Conservation (phyloP, 2,797 vertebrate species). For the Limosa lapponica region DNA sequence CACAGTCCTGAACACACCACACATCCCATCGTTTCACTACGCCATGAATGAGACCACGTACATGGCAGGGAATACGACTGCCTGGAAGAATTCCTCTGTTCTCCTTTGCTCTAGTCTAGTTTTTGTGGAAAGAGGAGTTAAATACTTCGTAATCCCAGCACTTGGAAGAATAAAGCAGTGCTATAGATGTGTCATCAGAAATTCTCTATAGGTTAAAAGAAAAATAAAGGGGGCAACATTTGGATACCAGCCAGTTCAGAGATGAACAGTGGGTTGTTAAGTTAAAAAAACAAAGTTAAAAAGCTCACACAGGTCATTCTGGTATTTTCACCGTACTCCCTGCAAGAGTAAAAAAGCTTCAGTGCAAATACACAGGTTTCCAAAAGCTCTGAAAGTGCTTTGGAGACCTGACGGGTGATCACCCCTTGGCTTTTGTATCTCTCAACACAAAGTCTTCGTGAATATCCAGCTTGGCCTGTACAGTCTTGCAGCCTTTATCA, state of each 20-base stretch:
- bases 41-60: rapidly evolving
- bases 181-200: neutral
- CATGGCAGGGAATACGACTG: neutral
- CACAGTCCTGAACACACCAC: neutral
- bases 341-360: neutral
- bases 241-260: neutral
- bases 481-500: constrained; percentile 92
- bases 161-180: neutral
- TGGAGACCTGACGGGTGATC: neutral
- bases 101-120: neutral
- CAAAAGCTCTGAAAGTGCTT: neutral
- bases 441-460: constrained; percentile 61
- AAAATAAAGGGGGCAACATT: neutral
- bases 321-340: neutral
- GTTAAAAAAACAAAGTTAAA: neutral
- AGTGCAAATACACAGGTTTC: constrained; percentile 56
- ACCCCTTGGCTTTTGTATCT: neutral
- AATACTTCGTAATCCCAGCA: neutral
- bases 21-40: neutral
- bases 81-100: neutral
- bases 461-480: constrained; percentile 86
- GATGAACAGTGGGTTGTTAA: neutral
- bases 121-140: neutral
- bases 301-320: neutral
- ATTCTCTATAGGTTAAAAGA: neutral